Evolutionary conservation across 2,113 vertebrate species (phyloP).

Genomic region (Sinocyclocheilus grahami): DNA sequence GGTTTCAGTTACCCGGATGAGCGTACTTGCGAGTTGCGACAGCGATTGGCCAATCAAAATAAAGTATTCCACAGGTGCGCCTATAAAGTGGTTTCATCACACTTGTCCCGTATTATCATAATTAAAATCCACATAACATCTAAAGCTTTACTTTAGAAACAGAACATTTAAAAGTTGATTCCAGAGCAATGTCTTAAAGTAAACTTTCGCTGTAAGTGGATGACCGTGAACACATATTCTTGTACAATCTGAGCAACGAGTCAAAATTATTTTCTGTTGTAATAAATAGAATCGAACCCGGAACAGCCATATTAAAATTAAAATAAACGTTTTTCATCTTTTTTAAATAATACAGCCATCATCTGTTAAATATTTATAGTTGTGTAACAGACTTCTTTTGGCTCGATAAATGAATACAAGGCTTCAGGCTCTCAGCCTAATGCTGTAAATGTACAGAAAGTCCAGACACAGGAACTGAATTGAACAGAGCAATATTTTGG

Average conservation of each 20-base stretch:
- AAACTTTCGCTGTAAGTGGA: too few relatives aligned
- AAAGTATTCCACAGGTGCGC: not conserved
- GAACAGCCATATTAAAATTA: not conserved
- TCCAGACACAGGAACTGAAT: constrained; percentile 44
- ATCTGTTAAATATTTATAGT: not conserved
- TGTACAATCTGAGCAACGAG: not conserved
- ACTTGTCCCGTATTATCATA: too few relatives aligned
- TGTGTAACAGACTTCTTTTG: not conserved
- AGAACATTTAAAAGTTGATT: too few relatives aligned
- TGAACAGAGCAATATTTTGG: constrained; percentile 53
- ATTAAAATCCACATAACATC: too few relatives aligned
- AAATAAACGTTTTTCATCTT: too few relatives aligned
- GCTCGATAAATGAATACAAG: not conserved
- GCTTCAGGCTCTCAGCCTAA: not conserved
- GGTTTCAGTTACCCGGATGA: too few relatives aligned
- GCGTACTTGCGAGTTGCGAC: too few relatives aligned
- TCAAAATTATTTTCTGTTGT: not conserved
- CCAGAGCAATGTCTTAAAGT: too few relatives aligned
- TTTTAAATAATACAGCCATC: not conserved
- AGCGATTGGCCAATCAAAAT: not conserved
- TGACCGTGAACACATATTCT: not conserved
- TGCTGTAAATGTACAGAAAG: constrained; percentile 36
- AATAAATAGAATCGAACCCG: not conserved
- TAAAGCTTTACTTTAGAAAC: too few relatives aligned
- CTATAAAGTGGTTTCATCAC: too few relatives aligned